Conservation (phyloP, 1,140 invertebrate genomes). For the Laodelphax striatellus region DNA sequence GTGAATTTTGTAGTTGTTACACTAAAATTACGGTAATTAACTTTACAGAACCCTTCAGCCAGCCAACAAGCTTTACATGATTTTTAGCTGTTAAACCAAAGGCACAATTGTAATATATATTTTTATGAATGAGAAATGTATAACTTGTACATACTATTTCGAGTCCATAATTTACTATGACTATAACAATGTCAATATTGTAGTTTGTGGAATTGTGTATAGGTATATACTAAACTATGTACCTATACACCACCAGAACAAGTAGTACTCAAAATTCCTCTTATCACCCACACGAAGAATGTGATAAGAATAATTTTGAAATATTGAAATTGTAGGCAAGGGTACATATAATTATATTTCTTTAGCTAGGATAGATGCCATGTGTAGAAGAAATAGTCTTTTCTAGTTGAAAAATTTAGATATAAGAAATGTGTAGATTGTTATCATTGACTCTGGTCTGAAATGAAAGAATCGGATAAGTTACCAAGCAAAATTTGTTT, state of each 20-base stretch:
- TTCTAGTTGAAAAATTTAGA: neutral
- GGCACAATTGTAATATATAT: conserved; percentile 2
- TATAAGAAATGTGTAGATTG: neutral
- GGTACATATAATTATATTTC: no score
- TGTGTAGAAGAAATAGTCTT: conserved; percentile 1
- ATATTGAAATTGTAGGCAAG: no score
- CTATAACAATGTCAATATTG: no score
- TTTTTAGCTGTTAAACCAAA: neutral
- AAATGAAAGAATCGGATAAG: neutral
- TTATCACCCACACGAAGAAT: no score
- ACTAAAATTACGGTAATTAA: neutral
- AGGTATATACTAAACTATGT: no score
- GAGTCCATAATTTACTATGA: no score
- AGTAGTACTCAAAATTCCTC: no score
- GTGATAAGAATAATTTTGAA: no score
- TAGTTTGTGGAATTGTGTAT: no score
- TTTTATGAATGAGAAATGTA: neutral
- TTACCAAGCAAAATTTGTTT: neutral
- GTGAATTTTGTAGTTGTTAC: neutral
- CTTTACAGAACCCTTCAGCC: neutral
- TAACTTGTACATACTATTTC: neutral
- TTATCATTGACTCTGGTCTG: neutral
- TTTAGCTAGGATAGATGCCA: neutral
- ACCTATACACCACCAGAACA: no score
- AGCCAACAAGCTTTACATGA: neutral